Evolutionary conservation across 2,888 invertebrate species (phyloP).

Genomic region (Agelastica alni): DNA sequence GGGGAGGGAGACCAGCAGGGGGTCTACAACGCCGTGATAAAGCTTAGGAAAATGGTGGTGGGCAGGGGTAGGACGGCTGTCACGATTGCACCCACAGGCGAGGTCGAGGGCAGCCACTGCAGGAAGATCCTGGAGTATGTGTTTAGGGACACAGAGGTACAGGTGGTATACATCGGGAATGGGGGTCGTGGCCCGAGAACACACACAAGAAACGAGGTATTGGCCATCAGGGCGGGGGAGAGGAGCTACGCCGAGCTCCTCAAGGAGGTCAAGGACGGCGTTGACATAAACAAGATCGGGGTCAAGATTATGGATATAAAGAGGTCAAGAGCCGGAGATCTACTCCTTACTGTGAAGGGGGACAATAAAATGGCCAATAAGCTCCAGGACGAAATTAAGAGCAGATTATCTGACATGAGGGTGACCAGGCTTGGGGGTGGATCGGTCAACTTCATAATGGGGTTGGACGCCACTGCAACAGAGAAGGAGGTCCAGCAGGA

Average conservation of each 20-base stretch:
- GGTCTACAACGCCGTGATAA: neutral
- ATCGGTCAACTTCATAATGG: neutral
- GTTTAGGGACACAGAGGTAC: no score
- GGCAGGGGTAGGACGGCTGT: no score
- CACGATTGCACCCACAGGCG: no score
- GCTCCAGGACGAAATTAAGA: constrained; percentile 1
- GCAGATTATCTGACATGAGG: neutral
- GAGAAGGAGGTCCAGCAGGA: constrained; percentile 2
- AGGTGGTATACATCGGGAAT: no score
- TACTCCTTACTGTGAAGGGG: constrained; percentile 11
- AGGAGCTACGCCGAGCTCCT: constrained; percentile 1
- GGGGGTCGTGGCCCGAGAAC: no score
- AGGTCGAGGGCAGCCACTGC: no score
- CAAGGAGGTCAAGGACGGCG: neutral
- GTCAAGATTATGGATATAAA: neutral
- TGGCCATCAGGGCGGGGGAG: neutral
- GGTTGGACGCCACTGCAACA: constrained; percentile 3
- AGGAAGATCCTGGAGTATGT: no score
- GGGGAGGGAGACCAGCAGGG: neutral
- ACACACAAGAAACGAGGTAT: neutral
- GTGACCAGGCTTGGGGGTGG: neutral
- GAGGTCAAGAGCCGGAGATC: neutral
- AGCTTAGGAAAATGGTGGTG: neutral
- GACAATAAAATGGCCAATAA: constrained; percentile 1
- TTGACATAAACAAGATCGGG: neutral